These are phyloP conservation scores for Nesoenas mayeri DNA, from an alignment of 2,113 vertebrate genomes.

Conservation along the genomic window DNA sequence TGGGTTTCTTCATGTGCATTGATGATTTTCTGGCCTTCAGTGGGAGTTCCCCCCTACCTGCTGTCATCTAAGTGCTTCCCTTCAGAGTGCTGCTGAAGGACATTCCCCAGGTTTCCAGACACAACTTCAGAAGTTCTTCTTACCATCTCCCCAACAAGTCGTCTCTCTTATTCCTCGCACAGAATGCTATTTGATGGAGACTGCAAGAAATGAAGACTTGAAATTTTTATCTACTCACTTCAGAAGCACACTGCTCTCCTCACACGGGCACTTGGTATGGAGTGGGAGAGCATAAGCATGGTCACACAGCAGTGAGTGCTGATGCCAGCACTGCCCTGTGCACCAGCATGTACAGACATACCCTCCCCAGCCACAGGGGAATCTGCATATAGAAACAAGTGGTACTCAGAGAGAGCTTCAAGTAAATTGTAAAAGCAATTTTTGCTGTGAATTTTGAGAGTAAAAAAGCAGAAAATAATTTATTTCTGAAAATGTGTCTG, in stretches of 20 bases:
- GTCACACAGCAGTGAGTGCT: background rate
- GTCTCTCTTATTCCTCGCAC: background rate
- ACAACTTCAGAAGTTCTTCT: background rate
- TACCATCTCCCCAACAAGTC: background rate
- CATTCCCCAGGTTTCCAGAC: background rate
- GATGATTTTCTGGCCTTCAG: background rate
- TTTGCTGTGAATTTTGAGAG: background rate
- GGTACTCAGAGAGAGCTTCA: background rate
- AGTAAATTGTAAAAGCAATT: background rate
- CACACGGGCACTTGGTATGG: background rate
- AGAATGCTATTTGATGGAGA: background rate
- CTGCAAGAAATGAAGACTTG: background rate
- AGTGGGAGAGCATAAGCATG: accelerated
- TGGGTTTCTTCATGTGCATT: background rate
- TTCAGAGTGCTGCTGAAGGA: background rate
- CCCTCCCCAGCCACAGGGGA: background rate
- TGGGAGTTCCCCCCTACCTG: background rate
- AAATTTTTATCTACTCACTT: background rate
- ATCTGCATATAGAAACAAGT: background rate
- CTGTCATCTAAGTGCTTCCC: background rate
- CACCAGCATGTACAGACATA: background rate
- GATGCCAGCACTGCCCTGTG: background rate
- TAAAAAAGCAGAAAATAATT: background rate
- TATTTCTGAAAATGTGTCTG: background rate
- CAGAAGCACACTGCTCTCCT: background rate